Percentiles rank a stretch among this genome's conserved stretches.
Evolutionary conservation across 2,797 vertebrate species (phyloP).

Genomic region (Craterocephalus amniculus): DNA sequence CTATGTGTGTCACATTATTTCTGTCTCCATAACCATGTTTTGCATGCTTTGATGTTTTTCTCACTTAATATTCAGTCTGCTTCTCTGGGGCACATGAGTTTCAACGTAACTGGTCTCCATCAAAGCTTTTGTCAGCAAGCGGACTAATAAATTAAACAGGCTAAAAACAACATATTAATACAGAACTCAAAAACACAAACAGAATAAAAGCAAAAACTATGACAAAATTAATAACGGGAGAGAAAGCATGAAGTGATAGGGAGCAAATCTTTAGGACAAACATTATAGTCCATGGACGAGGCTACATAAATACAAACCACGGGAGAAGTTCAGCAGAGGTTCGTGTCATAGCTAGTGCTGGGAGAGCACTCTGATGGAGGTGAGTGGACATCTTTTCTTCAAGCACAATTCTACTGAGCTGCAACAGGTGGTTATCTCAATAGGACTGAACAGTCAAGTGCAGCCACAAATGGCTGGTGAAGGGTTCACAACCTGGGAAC

Average conservation of each 20-base stretch:
- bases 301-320: constrained; percentile 72
- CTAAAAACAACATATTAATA: constrained; percentile 76
- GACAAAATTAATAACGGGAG: constrained; percentile 53
- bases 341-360: constrained; percentile 41
- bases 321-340: constrained; percentile 58
- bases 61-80: constrained; percentile 42
- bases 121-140: constrained; percentile 67
- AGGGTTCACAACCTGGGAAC: constrained; percentile 52
- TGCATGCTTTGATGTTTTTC: constrained; percentile 58
- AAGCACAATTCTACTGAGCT: constrained; percentile 59
- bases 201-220: constrained; percentile 64
- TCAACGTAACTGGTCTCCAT: constrained; percentile 68
- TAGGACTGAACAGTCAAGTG: constrained; percentile 66
- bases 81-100: constrained; percentile 42
- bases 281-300: constrained; percentile 62
- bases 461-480: constrained; percentile 49
- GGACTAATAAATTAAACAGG: constrained; percentile 80
- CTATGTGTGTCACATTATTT: constrained; percentile 45
- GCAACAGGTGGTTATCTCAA: constrained; percentile 63
- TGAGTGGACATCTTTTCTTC: constrained; percentile 53
- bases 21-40: constrained; percentile 38
- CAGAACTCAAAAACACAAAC: constrained; percentile 66
- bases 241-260: constrained; percentile 13
- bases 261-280: constrained; percentile 48
- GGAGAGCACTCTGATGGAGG: constrained; percentile 51